A percentile compares a stretch with the other conserved stretches of the same genome.
Conservation (phyloP, 2,113 vertebrate genomes). For the Mustelus asterias region DNA sequence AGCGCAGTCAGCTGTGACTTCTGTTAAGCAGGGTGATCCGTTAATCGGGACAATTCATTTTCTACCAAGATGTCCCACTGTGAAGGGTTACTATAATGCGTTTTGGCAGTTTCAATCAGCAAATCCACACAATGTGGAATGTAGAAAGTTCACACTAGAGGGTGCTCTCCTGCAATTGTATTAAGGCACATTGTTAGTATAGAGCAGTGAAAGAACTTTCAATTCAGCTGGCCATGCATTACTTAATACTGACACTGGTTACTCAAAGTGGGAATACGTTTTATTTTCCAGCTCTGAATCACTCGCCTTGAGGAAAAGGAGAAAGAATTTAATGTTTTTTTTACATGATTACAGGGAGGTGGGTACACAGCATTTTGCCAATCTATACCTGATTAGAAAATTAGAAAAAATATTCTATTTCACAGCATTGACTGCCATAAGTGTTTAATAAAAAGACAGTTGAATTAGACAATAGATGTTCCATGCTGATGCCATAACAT, state of each 20-base stretch:
- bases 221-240: background rate
- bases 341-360: background rate
- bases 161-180: background rate
- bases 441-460: background rate
- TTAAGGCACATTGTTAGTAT: background rate
- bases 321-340: background rate
- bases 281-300: background rate
- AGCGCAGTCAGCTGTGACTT: background rate
- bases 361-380: background rate
- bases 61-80: background rate
- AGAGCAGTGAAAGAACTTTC: background rate
- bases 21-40: background rate
- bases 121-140: background rate
- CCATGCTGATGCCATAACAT: background rate
- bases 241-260: background rate
- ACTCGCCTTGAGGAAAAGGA: background rate
- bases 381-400: background rate
- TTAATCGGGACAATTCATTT: conserved; percentile 11
- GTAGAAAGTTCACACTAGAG: background rate
- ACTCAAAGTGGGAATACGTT: background rate
- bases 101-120: background rate
- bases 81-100: background rate
- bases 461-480: background rate
- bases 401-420: background rate
- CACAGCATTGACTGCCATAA: background rate